These are phyloP conservation scores for Neosilurus mollespiculum DNA, from an alignment of 2,797 vertebrate genomes.

Conservation along the genomic window DNA sequence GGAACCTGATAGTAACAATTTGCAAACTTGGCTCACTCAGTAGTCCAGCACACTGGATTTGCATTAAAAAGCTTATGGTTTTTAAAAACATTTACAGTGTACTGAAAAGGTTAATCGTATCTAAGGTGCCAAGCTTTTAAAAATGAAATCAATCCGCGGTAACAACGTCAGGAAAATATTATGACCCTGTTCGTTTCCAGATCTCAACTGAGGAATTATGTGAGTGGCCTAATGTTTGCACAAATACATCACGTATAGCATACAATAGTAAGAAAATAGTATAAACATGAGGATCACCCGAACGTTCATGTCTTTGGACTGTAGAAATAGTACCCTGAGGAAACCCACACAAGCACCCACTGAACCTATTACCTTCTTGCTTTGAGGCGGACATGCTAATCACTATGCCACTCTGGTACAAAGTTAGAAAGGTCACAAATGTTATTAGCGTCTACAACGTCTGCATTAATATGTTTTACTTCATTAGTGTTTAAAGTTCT, in stretches of 20 bases:
- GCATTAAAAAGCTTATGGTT: background rate
- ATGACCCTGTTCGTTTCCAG: background rate
- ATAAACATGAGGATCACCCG: background rate
- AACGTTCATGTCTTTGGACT: too few species aligned
- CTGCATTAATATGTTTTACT: background rate
- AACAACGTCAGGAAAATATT: constrained; percentile 8
- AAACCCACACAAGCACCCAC: too few species aligned
- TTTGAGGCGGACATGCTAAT: too few species aligned
- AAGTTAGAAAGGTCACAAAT: background rate
- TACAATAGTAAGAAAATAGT: background rate
- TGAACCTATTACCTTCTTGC: too few species aligned
- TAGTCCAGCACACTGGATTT: background rate
- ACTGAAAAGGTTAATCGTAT: background rate
- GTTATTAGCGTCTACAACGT: background rate
- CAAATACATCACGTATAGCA: background rate
- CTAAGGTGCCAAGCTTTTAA: background rate
- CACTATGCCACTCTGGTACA: too few species aligned
- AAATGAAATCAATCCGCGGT: background rate
- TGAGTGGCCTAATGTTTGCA: too few species aligned
- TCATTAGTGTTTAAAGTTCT: background rate
- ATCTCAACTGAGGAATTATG: background rate
- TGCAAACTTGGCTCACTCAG: background rate
- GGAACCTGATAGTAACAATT: background rate
- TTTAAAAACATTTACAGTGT: background rate
- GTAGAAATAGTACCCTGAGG: too few species aligned